phyloP scores from a whole-genome alignment of 2,888 invertebrate species.

The Hartigia nigra region DNA sequence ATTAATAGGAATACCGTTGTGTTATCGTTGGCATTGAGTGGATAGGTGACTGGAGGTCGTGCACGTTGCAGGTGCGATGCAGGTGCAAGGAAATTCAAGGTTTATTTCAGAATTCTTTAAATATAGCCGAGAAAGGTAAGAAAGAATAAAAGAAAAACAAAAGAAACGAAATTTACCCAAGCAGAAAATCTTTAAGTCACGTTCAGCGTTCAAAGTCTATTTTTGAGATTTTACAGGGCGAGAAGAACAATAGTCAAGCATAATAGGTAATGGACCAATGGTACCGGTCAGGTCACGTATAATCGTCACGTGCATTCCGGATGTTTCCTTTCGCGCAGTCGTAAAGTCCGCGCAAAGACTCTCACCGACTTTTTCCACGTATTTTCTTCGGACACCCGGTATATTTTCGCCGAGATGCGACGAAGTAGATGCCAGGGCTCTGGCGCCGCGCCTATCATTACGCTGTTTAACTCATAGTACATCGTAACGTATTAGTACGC shows the following conservation, averaged over 20 bases:
- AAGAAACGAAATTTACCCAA: neutral
- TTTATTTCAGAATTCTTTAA: neutral
- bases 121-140: neutral
- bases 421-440: conserved; percentile 28
- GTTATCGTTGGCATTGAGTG: neutral
- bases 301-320: neutral
- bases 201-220: neutral
- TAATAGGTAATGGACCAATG: neutral
- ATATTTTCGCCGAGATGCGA: conserved; percentile 34
- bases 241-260: neutral
- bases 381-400: conserved; percentile 2
- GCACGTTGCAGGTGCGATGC: neutral
- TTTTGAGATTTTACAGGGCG: neutral
- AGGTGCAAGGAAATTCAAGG: neutral
- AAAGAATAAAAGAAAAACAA: neutral
- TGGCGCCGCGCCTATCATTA: conserved; percentile 61
- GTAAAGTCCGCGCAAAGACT: conserved; percentile 8
- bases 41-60: neutral
- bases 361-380: conserved; percentile 20
- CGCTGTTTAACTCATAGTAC: conserved; percentile 55
- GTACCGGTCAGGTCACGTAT: neutral
- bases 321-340: neutral
- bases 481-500: conserved; percentile 34
- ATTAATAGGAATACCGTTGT: neutral
- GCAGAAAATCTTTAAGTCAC: neutral